A percentile compares a stretch with the other conserved stretches of the same genome.
Evolutionary conservation across 2,888 invertebrate species (phyloP).

Genomic region (Carabus problematicus): DNA sequence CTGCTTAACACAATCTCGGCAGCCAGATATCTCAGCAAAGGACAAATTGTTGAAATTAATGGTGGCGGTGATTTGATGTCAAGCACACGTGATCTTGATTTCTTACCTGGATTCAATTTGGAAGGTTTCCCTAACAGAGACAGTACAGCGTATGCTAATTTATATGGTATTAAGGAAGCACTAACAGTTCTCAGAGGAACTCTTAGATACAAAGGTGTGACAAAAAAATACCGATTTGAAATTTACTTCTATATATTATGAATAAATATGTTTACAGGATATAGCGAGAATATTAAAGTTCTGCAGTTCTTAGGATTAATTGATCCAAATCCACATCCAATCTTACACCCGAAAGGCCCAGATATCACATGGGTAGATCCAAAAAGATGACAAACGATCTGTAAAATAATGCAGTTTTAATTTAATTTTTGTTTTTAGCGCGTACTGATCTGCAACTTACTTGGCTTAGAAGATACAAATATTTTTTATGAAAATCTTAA

Average conservation of each 20-base stretch:
- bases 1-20: conserved; percentile 87
- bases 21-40: conserved; percentile 71
- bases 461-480: conserved; percentile 83
- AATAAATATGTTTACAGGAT: conserved; percentile 65
- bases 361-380: conserved; percentile 89
- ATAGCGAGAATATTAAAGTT: conserved; percentile 85
- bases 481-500: conserved; percentile 94
- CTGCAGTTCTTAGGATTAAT: conserved; percentile 89
- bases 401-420: conserved; percentile 6
- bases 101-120: conserved; percentile 94
- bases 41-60: conserved; percentile 81
- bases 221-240: neutral
- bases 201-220: conserved; percentile 78
- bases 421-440: conserved; percentile 63
- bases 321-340: conserved; percentile 83
- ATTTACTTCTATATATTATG: conserved; percentile 2
- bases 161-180: conserved; percentile 88
- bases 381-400: neutral
- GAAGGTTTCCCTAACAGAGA: conserved; percentile 98
- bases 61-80: conserved; percentile 91
- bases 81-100: conserved; percentile 78
- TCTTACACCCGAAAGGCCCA: conserved; percentile 94
- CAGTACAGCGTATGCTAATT: conserved; percentile 84
- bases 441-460: conserved; percentile 82
- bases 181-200: conserved; percentile 93